phyloP scores from a whole-genome alignment of 2,888 invertebrate species.

The Thymelicus acteon region DNA sequence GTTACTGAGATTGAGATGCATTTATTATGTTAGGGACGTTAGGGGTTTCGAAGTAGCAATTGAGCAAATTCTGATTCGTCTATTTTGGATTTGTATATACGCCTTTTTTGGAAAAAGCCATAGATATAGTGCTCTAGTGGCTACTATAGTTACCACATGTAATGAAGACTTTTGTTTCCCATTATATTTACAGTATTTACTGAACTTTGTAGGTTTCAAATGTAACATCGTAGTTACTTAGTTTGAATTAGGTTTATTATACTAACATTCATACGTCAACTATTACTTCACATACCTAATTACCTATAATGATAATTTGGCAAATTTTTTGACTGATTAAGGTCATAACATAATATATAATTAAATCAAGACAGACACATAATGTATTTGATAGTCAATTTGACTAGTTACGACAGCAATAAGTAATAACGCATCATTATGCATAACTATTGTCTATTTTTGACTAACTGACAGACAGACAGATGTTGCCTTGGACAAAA shows the following conservation, averaged over 20 bases:
- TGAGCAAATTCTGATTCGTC: too few relatives aligned
- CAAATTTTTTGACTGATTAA: neutral
- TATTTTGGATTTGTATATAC: too few relatives aligned
- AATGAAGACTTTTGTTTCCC: too few relatives aligned
- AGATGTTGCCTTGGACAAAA: constrained; percentile 17
- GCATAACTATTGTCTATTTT: constrained; percentile 10
- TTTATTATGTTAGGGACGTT: too few relatives aligned
- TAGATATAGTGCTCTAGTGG: too few relatives aligned
- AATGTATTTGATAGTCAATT: constrained; percentile 2
- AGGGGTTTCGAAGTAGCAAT: too few relatives aligned
- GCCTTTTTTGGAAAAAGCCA: too few relatives aligned
- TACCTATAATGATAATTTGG: neutral
- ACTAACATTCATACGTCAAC: neutral
- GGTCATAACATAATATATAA: neutral
- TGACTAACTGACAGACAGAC: constrained; percentile 10
- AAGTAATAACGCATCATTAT: constrained; percentile 1
- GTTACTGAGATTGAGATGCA: neutral
- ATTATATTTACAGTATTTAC: too few relatives aligned
- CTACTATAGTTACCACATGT: too few relatives aligned
- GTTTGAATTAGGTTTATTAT: neutral
- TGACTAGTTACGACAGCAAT: neutral
- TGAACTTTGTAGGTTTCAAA: too few relatives aligned
- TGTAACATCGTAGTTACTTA: too few relatives aligned
- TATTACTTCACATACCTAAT: neutral
- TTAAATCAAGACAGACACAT: neutral